These are phyloP conservation scores for Timandra comae DNA, from an alignment of 2,888 invertebrate genomes.

Conservation along the genomic window DNA sequence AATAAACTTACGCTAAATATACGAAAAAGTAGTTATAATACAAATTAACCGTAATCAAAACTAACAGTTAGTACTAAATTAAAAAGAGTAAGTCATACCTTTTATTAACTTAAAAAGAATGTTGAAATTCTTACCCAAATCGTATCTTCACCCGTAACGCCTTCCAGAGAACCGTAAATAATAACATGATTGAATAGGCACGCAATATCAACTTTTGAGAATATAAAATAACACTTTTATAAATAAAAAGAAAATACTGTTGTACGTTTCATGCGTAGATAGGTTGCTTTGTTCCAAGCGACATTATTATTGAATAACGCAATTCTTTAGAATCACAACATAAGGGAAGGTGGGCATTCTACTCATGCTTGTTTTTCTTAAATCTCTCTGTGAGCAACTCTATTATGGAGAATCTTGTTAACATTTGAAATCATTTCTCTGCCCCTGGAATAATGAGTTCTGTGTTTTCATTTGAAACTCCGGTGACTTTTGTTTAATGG, in stretches of 20 bases:
- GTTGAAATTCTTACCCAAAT: no score
- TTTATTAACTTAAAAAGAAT: no score
- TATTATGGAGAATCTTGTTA: constrained; percentile 74
- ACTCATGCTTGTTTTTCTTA: constrained; percentile 69
- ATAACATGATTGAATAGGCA: constrained; percentile 14
- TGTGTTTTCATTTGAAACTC: constrained; percentile 74
- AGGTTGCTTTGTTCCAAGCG: constrained; percentile 1
- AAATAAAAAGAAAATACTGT: constrained; percentile 7
- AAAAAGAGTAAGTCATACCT: no score
- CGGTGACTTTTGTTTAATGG: constrained; percentile 76
- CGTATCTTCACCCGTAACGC: no score
- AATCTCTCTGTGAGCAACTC: constrained; percentile 70
- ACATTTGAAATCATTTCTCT: constrained; percentile 74
- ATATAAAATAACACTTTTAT: constrained; percentile 6
- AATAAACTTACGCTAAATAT: no score
- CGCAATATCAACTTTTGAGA: constrained; percentile 10
- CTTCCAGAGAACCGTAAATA: neutral
- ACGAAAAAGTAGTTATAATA: no score
- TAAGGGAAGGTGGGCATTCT: constrained; percentile 28
- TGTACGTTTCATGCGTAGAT: neutral
- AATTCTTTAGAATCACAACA: constrained; percentile 49
- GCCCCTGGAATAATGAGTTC: constrained; percentile 71
- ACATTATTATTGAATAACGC: constrained; percentile 32
- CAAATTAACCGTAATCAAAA: no score
- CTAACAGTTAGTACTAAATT: no score